These are phyloP conservation scores for Hormaphis cornu DNA, from an alignment of 1,140 invertebrate species.

Conservation along the genomic window DNA sequence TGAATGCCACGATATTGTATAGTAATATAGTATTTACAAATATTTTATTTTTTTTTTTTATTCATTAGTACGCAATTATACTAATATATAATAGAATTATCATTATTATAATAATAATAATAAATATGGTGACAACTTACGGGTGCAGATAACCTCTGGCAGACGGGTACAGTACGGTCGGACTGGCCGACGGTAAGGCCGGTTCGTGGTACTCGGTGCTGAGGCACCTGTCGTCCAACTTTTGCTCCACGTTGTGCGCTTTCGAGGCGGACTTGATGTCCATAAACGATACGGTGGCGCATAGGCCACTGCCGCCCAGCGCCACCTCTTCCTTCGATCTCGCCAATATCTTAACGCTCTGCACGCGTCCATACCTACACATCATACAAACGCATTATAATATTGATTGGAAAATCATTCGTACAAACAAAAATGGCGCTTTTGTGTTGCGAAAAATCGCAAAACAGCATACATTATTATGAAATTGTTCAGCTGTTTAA, in stretches of 20 bases:
- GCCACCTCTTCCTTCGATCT: conserved; percentile 45
- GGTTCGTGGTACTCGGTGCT: conserved; percentile 91
- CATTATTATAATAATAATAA: no score
- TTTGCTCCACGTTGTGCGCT: conserved; percentile 81
- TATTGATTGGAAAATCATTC: conserved; percentile 32
- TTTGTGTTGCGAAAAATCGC: background rate
- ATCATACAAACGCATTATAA: conserved; percentile 36
- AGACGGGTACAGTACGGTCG: conserved; percentile 19
- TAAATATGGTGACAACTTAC: conserved; percentile 4
- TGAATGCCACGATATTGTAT: no score
- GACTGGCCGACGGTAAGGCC: conserved; percentile 51
- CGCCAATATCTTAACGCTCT: conserved; percentile 84
- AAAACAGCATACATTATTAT: no score
- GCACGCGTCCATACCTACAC: conserved; percentile 87
- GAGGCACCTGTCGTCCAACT: conserved; percentile 71
- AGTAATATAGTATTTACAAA: no score
- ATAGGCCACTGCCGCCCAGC: conserved; percentile 43
- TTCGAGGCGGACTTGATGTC: conserved; percentile 93
- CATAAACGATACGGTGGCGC: conserved; percentile 88
- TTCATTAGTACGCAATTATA: no score
- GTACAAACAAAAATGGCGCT: background rate
- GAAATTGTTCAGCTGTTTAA: no score
- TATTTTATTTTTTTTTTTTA: no score
- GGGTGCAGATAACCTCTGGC: conserved; percentile 14
- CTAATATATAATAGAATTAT: no score